Evolutionary conservation across 2,797 vertebrate species (phyloP).

Genomic region (Sebastes vulpes): DNA sequence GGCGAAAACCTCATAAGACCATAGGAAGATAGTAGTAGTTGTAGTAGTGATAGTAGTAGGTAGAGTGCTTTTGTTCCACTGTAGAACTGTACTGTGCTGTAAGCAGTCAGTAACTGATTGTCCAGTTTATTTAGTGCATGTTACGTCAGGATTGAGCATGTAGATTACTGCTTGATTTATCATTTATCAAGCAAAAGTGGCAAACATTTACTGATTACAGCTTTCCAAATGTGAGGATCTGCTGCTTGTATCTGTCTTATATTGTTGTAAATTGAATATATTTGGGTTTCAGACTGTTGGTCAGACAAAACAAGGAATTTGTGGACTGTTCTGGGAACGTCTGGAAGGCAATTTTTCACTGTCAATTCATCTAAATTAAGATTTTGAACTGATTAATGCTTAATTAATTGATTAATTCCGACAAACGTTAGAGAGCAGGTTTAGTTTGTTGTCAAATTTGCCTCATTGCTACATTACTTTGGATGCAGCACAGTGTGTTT

Average conservation of each 20-base stretch:
- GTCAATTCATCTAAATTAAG: background rate
- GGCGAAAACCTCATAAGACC: constrained; percentile 59
- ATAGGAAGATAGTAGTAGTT: constrained; percentile 3
- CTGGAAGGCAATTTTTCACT: background rate
- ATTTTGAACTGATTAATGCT: background rate
- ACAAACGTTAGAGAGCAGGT: background rate
- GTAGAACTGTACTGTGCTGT: constrained; percentile 40
- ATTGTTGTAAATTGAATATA: background rate
- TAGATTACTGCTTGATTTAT: background rate
- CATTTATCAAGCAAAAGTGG: background rate
- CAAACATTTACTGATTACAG: background rate
- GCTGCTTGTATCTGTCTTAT: background rate
- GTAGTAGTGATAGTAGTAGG: background rate
- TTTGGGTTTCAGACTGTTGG: background rate
- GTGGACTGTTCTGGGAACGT: background rate
- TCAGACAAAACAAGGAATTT: background rate
- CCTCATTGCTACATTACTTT: background rate
- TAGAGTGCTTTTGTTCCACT: constrained; percentile 34
- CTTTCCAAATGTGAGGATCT: background rate
- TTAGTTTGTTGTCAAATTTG: background rate
- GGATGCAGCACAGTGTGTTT: constrained; percentile 36
- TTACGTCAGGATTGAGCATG: background rate
- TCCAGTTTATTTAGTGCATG: background rate
- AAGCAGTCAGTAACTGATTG: background rate
- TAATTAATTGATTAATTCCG: background rate